Evolutionary conservation across 2,113 vertebrate genomes (phyloP).

Genomic region (Laterallus jamaicensis): DNA sequence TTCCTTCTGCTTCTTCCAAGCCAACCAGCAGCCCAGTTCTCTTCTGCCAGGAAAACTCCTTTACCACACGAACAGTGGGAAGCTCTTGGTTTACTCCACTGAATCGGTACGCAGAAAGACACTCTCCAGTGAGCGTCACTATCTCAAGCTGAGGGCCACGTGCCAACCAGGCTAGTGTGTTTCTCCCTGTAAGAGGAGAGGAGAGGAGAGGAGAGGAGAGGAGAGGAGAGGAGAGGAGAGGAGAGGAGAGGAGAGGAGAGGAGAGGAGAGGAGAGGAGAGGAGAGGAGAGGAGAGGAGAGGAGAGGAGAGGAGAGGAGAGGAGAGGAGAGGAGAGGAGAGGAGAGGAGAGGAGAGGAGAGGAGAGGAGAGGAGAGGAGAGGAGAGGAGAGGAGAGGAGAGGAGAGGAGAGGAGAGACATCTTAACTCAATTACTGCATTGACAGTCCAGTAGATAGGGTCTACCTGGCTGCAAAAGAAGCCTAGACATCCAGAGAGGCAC

Average conservation of each 20-base stretch:
- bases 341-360: background rate
- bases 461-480: background rate
- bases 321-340: background rate
- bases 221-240: background rate
- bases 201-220: background rate
- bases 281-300: background rate
- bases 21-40: too few species aligned
- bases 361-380: background rate
- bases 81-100: too few species aligned
- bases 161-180: slow-evolving; percentile 85
- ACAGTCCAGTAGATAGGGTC: background rate
- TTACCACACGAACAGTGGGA: too few species aligned
- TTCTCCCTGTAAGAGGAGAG: slow-evolving; percentile 76
- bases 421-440: background rate
- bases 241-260: background rate
- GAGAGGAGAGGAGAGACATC: background rate
- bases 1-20: too few species aligned
- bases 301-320: background rate
- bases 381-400: background rate
- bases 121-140: too few species aligned
- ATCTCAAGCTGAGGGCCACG: slow-evolving; percentile 90
- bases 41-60: too few species aligned
- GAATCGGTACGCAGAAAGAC: too few species aligned
- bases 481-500: background rate
- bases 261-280: background rate